Conservation (phyloP, 2,113 vertebrate species). For the Sterna hirundo region DNA sequence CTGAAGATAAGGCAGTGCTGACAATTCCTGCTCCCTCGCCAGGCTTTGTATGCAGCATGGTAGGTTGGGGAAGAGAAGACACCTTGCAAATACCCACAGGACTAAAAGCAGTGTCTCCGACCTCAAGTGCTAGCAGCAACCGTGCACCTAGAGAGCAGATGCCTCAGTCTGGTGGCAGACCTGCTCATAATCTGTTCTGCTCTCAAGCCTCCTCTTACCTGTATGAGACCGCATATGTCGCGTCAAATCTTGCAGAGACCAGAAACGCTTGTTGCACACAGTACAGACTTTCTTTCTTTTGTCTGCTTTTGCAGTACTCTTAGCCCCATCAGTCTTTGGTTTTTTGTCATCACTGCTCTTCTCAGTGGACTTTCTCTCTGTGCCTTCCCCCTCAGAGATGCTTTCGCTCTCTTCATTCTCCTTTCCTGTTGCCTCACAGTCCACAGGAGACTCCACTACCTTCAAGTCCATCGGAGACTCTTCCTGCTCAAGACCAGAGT, state of each 20-base stretch:
- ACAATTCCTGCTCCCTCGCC: not conserved
- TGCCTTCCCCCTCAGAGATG: conserved; percentile 80
- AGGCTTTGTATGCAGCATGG: not conserved
- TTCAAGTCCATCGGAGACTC: conserved; percentile 63
- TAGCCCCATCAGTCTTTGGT: conserved; percentile 81
- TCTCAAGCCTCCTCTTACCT: conserved; percentile 76
- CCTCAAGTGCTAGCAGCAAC: not conserved
- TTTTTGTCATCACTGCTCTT: conserved; percentile 84
- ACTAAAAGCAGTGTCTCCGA: not conserved
- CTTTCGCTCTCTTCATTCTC: conserved; percentile 77
- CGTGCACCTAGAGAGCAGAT: not conserved
- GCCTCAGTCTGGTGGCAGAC: not conserved
- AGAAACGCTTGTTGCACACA: conserved; percentile 95
- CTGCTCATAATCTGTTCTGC: not conserved
- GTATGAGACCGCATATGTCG: conserved; percentile 97
- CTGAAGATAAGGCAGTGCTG: not conserved
- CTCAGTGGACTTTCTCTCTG: conserved; percentile 77
- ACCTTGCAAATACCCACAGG: not conserved
- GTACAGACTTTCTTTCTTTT: conserved; percentile 98
- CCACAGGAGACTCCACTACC: conserved; percentile 55
- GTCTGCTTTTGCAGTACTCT: conserved; percentile 83
- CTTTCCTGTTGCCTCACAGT: conserved; percentile 58
- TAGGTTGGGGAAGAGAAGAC: not conserved
- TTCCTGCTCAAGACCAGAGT: conserved; percentile 53
- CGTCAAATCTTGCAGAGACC: conserved; percentile 98